Evolutionary conservation across 2,113 vertebrate genomes (phyloP), one percentile per base, ranked within the genome.

Genomic region (Melanocharis versteri): DNA sequence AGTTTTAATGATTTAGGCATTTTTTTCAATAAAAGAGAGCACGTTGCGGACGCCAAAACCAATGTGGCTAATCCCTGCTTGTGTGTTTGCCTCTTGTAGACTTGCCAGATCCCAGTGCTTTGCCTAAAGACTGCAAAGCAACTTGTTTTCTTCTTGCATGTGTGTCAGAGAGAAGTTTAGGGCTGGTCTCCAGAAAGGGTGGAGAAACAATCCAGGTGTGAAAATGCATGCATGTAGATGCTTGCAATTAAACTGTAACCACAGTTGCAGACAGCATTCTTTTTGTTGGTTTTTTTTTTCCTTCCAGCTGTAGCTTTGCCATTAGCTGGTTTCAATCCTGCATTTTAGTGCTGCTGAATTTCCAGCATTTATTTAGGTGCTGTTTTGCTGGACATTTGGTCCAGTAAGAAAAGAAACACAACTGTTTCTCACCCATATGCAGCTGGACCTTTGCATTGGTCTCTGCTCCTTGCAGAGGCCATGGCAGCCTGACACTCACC

Each of bases 131-230:
- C 77, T 92, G 92, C 68, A 94, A 75, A 92, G 31, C 18, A 71
- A 11, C 83, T 88, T 95, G 85, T 95, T 96, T 93, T 83, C 83
- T 60, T 71, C 92, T 92, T 31, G 17, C 16, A 37, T 90, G n/a
- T 92, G 88, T 61, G 90, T 96, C 92, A 97, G 51, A 22, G 40
- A 90, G 88, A 20, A 81, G 71, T 64, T 95, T 60, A 90, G 90
- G 93, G 90, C 72, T 89, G 45, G 79, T 87, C 83, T 90, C 72
- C 87, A 94, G 80, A 86, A 94, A n/a, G 56, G 88, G 94, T 94
- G 96, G 94, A 66, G 96, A 83, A 84, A 89, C 23, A 93, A 93
- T 53, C 96, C 96, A 97, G 96, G 96, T 97, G 96, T 96, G 92
- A 94, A 97, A 93, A 90, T 22, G 44, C 68, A 30, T 71, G 76